phyloP scores from a whole-genome alignment of 1,140 invertebrate species.

The Pararge aegeria region DNA sequence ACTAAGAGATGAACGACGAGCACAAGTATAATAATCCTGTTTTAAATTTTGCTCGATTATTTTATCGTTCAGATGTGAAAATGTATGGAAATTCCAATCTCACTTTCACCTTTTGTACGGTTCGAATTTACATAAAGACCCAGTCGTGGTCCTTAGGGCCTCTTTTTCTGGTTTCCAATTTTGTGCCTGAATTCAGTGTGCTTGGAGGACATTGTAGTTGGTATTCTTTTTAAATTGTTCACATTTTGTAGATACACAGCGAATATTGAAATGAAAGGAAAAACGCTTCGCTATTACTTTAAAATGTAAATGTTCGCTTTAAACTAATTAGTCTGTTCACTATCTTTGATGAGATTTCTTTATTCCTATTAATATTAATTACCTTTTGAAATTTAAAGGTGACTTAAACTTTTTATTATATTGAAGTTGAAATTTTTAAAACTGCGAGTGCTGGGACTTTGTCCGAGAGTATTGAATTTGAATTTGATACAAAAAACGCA shows the following conservation, averaged over 20 bases:
- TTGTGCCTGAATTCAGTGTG: not conserved
- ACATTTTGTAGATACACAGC: not conserved
- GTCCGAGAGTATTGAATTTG: too few species aligned
- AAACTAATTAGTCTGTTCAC: too few species aligned
- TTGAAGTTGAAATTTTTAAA: too few species aligned
- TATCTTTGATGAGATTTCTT: too few species aligned
- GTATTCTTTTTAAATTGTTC: not conserved
- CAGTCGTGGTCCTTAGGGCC: conserved; percentile 6
- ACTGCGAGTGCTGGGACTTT: too few species aligned
- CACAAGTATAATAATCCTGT: not conserved
- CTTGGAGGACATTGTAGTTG: not conserved
- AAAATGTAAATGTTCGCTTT: too few species aligned
- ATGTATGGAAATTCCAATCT: not conserved
- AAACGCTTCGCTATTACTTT: too few species aligned
- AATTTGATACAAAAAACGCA: too few species aligned
- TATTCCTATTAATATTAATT: too few species aligned
- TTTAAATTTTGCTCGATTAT: not conserved
- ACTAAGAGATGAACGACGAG: not conserved
- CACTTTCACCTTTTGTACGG: conserved; percentile 4
- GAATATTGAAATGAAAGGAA: too few species aligned
- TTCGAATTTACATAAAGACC: conserved; percentile 8
- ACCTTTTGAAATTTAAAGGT: too few species aligned
- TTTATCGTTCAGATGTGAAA: not conserved
- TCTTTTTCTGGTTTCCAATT: conserved; percentile 7
- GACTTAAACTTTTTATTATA: too few species aligned